A percentile compares a stretch with the other conserved stretches of the same genome.
Evolutionary conservation across 2,888 invertebrate species (phyloP).

Genomic region (Hyles lineata): DNA sequence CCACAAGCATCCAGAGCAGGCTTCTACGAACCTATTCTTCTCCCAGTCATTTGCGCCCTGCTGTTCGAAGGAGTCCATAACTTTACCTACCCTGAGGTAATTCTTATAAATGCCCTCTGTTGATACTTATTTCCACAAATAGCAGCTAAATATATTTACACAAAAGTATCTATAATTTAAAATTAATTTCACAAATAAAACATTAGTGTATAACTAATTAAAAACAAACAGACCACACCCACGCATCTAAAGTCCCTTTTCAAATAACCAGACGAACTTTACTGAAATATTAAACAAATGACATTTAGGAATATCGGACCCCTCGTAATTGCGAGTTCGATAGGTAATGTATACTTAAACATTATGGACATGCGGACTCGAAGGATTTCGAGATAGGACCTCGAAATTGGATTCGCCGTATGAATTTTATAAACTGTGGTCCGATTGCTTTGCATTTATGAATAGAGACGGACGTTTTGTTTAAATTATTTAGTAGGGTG

Average conservation of each 20-base stretch:
- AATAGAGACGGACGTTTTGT: slow-evolving; percentile 28
- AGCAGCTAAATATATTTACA: neutral
- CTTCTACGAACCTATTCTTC: no score
- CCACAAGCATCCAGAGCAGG: no score
- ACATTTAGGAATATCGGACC: slow-evolving; percentile 55
- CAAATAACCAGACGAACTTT: slow-evolving; percentile 33
- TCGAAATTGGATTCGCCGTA: slow-evolving; percentile 58
- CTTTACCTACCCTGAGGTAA: no score
- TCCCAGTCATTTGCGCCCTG: no score
- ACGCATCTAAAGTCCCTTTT: slow-evolving; percentile 43
- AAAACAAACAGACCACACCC: neutral
- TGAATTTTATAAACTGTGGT: slow-evolving; percentile 53
- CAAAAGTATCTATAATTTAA: neutral
- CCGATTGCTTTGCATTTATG: slow-evolving; percentile 31
- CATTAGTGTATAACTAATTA: no score
- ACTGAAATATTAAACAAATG: slow-evolving; percentile 58
- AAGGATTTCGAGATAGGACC: slow-evolving; percentile 52
- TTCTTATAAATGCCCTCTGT: no score
- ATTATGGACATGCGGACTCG: slow-evolving; percentile 59
- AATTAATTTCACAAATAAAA: no score
- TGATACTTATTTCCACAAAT: neutral
- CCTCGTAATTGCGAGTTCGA: slow-evolving; percentile 64
- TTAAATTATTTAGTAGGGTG: slow-evolving; percentile 10
- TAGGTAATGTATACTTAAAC: slow-evolving; percentile 67
- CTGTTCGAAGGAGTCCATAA: no score